Evolutionary conservation across 1,140 invertebrate genomes (phyloP), one percentile per base, ranked within the genome.

Genomic region (Acromyrmex heyeri): DNA sequence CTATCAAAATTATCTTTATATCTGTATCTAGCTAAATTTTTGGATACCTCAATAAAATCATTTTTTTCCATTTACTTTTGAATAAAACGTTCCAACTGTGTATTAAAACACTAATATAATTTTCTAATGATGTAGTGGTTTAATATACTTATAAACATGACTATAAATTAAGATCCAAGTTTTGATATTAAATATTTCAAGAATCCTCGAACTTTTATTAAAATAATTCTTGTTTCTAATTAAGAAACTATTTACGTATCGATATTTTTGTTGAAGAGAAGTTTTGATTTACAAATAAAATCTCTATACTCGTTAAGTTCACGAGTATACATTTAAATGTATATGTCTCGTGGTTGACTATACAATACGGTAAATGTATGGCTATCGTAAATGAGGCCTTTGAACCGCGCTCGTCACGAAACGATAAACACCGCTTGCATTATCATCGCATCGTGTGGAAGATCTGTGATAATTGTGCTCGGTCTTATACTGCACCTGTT

Each of bases 321-420:
- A 27, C 12, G n/a, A 67, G n/a, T 14, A 21, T 21, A n/a, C 10
- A 21, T 44, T n/a, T 16, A 14, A 55, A 53, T 16, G 21, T 44
- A 24, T 14, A 34, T 21, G 44, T 78, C 38, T 50, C 21, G 21
- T 44, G 24, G 72, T 59, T 44, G n/a, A 44, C 21, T 62, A 77
- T 5, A n/a, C 55, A 57, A 79, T 57, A 30, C 64, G 48, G 30
- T 70, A 38, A 81, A 79, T 0, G 38, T 6, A 18, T 55, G 10
- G 14, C 18, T 48, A 34, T 50, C 18, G 10, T 6, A 27, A 57
- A 53, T 27, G 57, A 61, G 73, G 50, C 67, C 24, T 88, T 86
- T 69, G 82, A 88, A 86, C 53, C 4, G 30, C 27, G 1, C 59
- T 86, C 34, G 27, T 85, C 38, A 86, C 69, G 59, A 65, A 86